Conservation (phyloP, 2,797 vertebrate genomes). For the Platalea minor region DNA sequence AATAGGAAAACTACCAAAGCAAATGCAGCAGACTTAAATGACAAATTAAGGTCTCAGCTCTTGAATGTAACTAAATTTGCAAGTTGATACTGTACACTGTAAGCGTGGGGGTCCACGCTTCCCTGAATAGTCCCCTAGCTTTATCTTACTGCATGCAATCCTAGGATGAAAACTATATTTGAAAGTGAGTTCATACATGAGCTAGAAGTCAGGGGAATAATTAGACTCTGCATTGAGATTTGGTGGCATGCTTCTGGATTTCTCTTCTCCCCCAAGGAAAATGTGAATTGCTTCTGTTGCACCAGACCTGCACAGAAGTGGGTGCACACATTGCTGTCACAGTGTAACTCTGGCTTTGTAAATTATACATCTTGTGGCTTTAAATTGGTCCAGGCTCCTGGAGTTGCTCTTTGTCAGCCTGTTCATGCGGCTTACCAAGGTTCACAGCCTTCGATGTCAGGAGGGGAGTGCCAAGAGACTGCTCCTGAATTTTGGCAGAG, state of each 20-base stretch:
- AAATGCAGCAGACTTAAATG: background rate
- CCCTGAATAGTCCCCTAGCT: background rate
- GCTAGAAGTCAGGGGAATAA: background rate
- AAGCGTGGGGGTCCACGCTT: accelerated
- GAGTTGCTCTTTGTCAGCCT: background rate
- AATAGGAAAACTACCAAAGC: slow-evolving; percentile 15
- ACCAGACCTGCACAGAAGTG: background rate
- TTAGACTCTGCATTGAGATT: accelerated
- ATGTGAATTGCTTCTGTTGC: background rate
- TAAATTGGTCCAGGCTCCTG: background rate
- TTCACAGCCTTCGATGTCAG: background rate
- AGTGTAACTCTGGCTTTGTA: background rate
- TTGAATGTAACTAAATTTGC: background rate
- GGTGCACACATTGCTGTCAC: background rate
- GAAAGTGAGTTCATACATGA: accelerated
- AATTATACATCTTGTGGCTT: background rate
- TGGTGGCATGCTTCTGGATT: background rate
- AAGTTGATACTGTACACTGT: background rate
- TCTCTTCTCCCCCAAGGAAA: background rate
- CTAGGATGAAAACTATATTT: background rate
- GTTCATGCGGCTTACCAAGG: background rate
- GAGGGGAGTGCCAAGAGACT: background rate
- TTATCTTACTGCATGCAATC: background rate
- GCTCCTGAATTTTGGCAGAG: background rate
- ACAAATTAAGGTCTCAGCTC: background rate